These are phyloP conservation scores for Magallana nippona DNA, from an alignment of 2,888 invertebrate species.

Conservation along the genomic window DNA sequence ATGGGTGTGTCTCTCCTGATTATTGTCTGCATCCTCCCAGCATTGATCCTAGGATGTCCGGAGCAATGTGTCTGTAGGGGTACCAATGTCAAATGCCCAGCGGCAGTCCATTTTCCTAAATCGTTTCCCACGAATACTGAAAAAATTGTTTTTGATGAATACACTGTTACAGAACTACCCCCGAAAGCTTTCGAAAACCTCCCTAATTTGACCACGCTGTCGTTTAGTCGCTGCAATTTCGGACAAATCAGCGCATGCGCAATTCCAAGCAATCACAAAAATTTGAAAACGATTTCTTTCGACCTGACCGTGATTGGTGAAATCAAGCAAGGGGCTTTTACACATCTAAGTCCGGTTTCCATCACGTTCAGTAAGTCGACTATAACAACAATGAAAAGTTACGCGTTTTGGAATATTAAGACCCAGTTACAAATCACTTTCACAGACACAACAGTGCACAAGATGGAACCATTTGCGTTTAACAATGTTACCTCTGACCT, in stretches of 20 bases:
- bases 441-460: conserved; percentile 5
- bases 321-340: conserved; percentile 19
- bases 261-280: not conserved
- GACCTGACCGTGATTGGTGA: conserved; percentile 29
- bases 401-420: conserved; percentile 13
- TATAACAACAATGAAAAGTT: conserved; percentile 24
- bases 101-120: conserved; percentile 9
- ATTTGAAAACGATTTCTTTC: not conserved
- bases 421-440: not conserved
- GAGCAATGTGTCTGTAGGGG: conserved; percentile 22
- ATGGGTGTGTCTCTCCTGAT: no score
- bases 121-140: conserved; percentile 16
- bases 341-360: not conserved
- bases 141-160: conserved; percentile 30
- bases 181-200: conserved; percentile 36
- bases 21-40: no score
- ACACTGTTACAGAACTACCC: conserved; percentile 14
- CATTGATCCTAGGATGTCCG: not conserved
- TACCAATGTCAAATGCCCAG: conserved; percentile 7
- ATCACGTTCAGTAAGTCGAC: not conserved
- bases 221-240: conserved; percentile 36
- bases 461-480: conserved; percentile 26
- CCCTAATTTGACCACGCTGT: not conserved
- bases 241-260: conserved; percentile 26
- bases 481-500: not conserved